These are phyloP conservation scores for Lamprologus speciosus DNA, from an alignment of 2,113 vertebrate genomes.

Conservation along the genomic window DNA sequence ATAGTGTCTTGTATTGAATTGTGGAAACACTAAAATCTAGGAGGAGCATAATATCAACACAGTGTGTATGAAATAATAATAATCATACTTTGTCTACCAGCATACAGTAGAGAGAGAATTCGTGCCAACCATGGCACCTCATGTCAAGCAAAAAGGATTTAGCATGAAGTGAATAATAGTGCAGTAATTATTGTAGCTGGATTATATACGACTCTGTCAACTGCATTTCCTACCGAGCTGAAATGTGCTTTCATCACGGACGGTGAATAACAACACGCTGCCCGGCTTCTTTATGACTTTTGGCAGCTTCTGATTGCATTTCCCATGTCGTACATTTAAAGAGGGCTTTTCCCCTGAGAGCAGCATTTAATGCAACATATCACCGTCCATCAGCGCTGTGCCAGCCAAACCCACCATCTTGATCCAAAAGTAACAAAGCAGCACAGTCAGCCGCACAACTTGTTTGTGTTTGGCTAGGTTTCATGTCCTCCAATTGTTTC, in stretches of 20 bases:
- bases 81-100: neutral
- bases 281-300: slow-evolving; percentile 26
- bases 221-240: neutral
- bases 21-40: neutral
- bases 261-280: neutral
- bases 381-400: slow-evolving; percentile 36
- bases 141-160: neutral
- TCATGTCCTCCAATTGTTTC: slow-evolving; percentile 55
- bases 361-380: slow-evolving; percentile 26
- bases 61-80: neutral
- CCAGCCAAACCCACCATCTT: slow-evolving; percentile 19
- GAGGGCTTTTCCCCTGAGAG: slow-evolving; percentile 29
- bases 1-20: neutral
- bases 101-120: neutral
- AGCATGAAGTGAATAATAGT: slow-evolving; percentile 5
- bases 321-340: slow-evolving; percentile 51
- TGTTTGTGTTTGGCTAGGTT: slow-evolving; percentile 31
- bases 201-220: neutral
- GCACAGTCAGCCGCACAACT: neutral
- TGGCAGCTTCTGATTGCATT: slow-evolving; percentile 37
- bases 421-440: slow-evolving; percentile 59
- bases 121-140: neutral
- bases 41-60: neutral
- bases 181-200: neutral
- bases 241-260: slow-evolving; percentile 36